phyloP scores from a whole-genome alignment of 2,113 vertebrate genomes.

The Peromyscus polionotus region DNA sequence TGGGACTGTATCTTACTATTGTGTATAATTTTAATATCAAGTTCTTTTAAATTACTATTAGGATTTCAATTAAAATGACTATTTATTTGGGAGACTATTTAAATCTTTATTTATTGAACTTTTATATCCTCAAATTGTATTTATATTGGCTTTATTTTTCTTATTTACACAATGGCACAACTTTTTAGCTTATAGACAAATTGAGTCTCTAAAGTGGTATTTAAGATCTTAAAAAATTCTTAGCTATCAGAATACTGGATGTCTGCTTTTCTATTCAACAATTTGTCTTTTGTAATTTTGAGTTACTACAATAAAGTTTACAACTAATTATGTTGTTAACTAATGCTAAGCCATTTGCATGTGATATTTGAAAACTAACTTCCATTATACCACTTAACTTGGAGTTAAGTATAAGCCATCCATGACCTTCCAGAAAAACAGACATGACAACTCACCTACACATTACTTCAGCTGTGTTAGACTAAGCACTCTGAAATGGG shows the following conservation, averaged over 20 bases:
- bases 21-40: neutral
- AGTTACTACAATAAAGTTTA: neutral
- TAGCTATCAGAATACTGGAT: neutral
- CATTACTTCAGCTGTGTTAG: neutral
- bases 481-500: neutral
- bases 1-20: neutral
- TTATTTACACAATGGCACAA: neutral
- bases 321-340: neutral
- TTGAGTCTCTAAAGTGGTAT: neutral
- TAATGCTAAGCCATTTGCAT: neutral
- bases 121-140: neutral
- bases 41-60: neutral
- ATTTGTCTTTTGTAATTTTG: conserved; percentile 30
- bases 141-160: neutral
- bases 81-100: neutral
- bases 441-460: neutral
- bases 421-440: conserved; percentile 21
- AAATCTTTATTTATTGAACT: neutral
- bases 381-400: neutral
- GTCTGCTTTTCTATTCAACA: neutral
- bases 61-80: conserved; percentile 15
- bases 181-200: conserved; percentile 49
- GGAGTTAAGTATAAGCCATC: neutral
- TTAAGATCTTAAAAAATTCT: conserved; percentile 24
- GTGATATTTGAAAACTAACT: neutral